Evolutionary conservation across 2,113 vertebrate species (phyloP), one percentile per base, ranked within the genome.

Genomic region (Propithecus coquereli): DNA sequence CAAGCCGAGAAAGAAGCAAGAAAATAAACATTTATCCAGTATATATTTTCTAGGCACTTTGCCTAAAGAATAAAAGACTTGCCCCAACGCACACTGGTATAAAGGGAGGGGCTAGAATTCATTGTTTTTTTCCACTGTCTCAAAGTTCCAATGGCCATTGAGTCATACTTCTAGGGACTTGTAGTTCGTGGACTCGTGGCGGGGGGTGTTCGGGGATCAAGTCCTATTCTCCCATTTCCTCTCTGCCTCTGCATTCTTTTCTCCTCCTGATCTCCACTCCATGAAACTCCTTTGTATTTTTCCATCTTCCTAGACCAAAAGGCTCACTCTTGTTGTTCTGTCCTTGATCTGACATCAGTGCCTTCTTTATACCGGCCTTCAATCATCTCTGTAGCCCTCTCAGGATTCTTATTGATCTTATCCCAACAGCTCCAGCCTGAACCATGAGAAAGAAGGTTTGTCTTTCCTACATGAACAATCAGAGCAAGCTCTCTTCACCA

Each of bases 1-100:
- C 61, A 95, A 73, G 17, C 83, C 63, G 7, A 61, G 30, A 90
- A 95, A 76, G 43, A 84, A n/a, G 27, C 43, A 84, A 84, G 32
- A 43, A 97, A 97, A 87, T 34, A 73, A 47, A 68, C 8, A 74
- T 81, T 34, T 80, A 76, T 91, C 37, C 1, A 80, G 12, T 66
- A 40, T 85, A 16, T 52, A 70, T 92, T 90, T 96, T 88, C 12
- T 79, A 91, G 54, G 50, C 13, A 89, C 14, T 86, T 88, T 70
- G 17, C 50, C 34, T 85, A 43, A 71, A 93, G 18, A 11, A 37
- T 37, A 79, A 80, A 34, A 54, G 54, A 27, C 54, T 89, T 79
- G 1, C 25, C 30, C 50, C 10, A 23, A 80, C 70, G 47, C 8
- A 77, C 4, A 57, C 8, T 37, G 18, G 4, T 93, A 0, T 45